phyloP scores from a whole-genome alignment of 64 coral and sea anemone species.

The Stylophora pistillata region DNA sequence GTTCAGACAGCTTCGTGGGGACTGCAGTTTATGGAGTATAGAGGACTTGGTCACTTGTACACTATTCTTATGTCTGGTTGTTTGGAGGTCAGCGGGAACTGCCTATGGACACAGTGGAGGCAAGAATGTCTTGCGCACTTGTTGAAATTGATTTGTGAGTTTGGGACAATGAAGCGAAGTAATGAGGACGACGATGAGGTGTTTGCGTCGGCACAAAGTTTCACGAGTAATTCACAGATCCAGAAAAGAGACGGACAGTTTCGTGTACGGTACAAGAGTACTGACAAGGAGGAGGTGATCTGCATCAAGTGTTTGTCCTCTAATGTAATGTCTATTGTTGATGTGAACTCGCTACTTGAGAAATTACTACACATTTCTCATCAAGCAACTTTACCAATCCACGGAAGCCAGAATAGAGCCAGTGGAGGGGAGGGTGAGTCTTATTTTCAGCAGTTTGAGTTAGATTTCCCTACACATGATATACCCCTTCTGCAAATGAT shows the following conservation, averaged over 20 bases:
- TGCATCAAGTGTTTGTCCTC: conserved; percentile 94
- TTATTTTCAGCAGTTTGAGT: too few species aligned
- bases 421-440: conserved; percentile 81
- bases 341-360: conserved; percentile 73
- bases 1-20: conserved; percentile 49
- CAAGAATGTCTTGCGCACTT: conserved; percentile 91
- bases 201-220: conserved; percentile 63
- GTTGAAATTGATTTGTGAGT: conserved; percentile 92
- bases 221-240: conserved; percentile 49
- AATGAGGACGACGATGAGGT: conserved; percentile 84
- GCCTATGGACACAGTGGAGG: conserved; percentile 88
- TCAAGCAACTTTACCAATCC: conserved; percentile 77
- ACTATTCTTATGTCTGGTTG: conserved; percentile 76
- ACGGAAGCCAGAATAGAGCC: conserved; percentile 57
- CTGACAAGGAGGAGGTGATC: conserved; percentile 94
- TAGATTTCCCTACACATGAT: not conserved
- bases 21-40: conserved; percentile 80
- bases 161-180: conserved; percentile 90
- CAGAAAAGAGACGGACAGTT: conserved; percentile 84
- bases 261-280: conserved; percentile 93
- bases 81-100: conserved; percentile 53
- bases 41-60: conserved; percentile 79
- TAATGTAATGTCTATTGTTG: conserved; percentile 80
- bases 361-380: conserved; percentile 83
- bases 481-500: too few species aligned